Conservation (phyloP, 1,140 invertebrate genomes). For the Planococcus citri region DNA sequence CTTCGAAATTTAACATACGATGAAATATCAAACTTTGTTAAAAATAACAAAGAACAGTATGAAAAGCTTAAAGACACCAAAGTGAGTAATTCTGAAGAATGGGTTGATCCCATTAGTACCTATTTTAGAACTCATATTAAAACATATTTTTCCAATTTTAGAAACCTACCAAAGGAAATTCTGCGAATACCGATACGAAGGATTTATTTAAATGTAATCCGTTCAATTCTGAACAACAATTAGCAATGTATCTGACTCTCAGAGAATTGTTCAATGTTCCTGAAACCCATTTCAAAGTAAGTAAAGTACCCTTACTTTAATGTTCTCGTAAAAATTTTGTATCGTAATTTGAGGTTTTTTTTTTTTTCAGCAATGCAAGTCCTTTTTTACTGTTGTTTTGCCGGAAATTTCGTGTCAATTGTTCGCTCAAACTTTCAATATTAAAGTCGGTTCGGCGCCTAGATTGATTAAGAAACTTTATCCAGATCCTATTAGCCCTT, state of each 20-base stretch:
- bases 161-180: not conserved
- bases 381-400: not conserved
- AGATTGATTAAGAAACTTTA: constrained; percentile 6
- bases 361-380: not conserved
- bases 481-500: not conserved
- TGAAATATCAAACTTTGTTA: not conserved
- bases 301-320: not conserved
- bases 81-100: no score
- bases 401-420: not conserved
- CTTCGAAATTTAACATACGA: not conserved
- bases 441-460: not conserved
- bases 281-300: not conserved
- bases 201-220: constrained; percentile 7
- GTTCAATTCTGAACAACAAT: not conserved
- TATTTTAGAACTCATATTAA: no score
- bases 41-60: not conserved
- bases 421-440: not conserved
- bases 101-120: no score
- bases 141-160: not conserved
- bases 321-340: not conserved
- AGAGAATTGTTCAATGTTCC: constrained; percentile 8
- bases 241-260: not conserved
- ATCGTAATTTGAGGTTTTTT: not conserved
- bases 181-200: not conserved
- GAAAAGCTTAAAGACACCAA: not conserved